A percentile compares a stretch with the other conserved stretches of the same genome.
phyloP scores from a whole-genome alignment of 1,140 invertebrate genomes.

The Drosophila rufa region DNA sequence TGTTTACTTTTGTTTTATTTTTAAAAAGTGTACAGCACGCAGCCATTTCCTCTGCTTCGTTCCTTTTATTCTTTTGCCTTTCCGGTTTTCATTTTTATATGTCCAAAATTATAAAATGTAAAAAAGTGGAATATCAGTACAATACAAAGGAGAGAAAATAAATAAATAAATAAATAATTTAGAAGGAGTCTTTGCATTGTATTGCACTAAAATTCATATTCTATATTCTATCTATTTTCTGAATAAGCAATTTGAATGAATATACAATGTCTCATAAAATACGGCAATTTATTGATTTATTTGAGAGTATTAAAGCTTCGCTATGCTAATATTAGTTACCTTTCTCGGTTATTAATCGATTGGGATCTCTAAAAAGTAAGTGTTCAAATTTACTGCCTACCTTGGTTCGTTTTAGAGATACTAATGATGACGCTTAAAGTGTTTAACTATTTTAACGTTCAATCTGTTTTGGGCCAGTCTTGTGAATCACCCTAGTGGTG shows the following conservation, averaged over 20 bases:
- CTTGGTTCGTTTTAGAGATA: neutral
- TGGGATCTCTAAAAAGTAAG: neutral
- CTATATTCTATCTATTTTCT: too few species aligned
- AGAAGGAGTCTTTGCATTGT: too few species aligned
- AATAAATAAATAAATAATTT: too few species aligned
- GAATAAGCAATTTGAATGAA: too few species aligned
- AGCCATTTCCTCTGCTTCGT: neutral
- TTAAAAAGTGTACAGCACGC: neutral
- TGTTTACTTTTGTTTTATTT: constrained; percentile 4
- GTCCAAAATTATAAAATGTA: neutral
- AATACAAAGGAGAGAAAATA: too few species aligned
- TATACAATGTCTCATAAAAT: neutral
- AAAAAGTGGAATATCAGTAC: too few species aligned
- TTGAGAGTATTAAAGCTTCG: neutral
- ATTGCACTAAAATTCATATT: too few species aligned
- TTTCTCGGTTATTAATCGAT: neutral
- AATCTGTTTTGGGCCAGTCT: neutral
- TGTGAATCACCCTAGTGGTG: constrained; percentile 20
- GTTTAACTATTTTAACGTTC: neutral
- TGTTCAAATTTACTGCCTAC: neutral
- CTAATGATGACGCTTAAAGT: neutral
- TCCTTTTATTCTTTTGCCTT: neutral
- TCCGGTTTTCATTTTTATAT: neutral
- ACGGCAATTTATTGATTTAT: too few species aligned
- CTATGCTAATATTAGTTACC: neutral